Base-by-base conservation (phyloP, 2,113 vertebrate genomes). In the Campylomormyrus numenius region DNA sequence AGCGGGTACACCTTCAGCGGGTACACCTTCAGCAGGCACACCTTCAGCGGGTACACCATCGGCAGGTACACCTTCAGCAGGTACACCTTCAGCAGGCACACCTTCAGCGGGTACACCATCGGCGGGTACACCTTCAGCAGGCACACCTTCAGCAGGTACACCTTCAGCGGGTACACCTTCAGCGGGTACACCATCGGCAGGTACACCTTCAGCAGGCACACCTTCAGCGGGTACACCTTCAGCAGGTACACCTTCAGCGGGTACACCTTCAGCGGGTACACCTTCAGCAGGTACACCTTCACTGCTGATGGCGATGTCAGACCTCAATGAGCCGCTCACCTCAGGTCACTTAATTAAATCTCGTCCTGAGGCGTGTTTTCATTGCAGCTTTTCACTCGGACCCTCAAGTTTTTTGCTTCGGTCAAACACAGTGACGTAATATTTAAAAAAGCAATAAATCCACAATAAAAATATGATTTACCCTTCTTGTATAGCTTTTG, bases 401-500 rank as follows among this genome's bases (percentile, higher is more conserved):
- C 48, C 45, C n/a, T 49, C 21, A 85, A 85, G 13, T 85, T 45
- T 50, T 85, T 85, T 50, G n/a, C 31, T 85, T 49, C n/a, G 27
- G 3, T 48, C 3, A 48, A 85, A 49, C 15, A 39, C 31, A 39
- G 70, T 2, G 11, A 77, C 31, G 39, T 77, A 77, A 39, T 77
- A 39, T 77, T 77, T 39, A 77, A 39, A 46, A 21, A 84, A 46
- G 21, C 10, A 48, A 24, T 48, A 9, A 85, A n/a, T 42, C 1
- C 19, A 85, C 21, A 49, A 27, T 46, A 84, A 5, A 85, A 48
- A 85, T 85, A 19, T 85, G 2, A 10, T 19, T 48, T 85, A 85
- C 3, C 24, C 17, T 15, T n/a, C 24, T 39, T 1, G 17, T 91
- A 88, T 45, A 84, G 77, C 58, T 91, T 90, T 48, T 85, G 46